Evolutionary conservation across 2,113 vertebrate genomes (phyloP).

Genomic region (Salvelinus alpinus): DNA sequence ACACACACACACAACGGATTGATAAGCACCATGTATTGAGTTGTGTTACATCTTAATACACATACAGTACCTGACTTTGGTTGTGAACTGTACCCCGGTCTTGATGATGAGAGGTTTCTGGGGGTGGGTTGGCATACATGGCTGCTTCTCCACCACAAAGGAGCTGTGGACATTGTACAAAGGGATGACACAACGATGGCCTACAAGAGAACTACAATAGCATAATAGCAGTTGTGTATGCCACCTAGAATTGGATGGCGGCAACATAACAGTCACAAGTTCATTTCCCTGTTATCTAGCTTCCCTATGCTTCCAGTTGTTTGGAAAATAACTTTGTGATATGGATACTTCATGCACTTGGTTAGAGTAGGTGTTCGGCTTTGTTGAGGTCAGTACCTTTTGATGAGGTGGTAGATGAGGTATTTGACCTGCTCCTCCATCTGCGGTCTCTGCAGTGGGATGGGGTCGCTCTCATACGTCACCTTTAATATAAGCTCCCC

Average conservation of each 20-base stretch:
- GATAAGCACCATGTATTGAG: background rate
- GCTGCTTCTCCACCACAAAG: conserved; percentile 95
- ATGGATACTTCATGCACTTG: no score
- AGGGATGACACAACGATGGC: background rate
- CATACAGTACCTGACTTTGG: conserved; percentile 86
- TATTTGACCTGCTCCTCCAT: conserved; percentile 88
- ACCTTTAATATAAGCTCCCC: conserved; percentile 89
- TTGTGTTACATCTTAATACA: background rate
- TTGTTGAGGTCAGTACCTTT: conserved; percentile 61
- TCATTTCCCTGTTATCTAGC: no score
- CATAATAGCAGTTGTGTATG: background rate
- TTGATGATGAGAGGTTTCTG: conserved; percentile 96
- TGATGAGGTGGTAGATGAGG: conserved; percentile 89
- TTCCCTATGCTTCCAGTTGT: no score
- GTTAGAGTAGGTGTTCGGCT: background rate
- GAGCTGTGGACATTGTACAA: conserved; percentile 73
- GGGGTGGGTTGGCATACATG: conserved; percentile 95
- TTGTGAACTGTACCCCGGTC: conserved; percentile 94
- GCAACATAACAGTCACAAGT: no score
- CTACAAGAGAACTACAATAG: background rate
- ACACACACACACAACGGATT: background rate
- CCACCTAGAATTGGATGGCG: background rate
- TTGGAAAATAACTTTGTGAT: no score
- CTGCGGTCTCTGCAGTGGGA: conserved; percentile 85
- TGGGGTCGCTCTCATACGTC: conserved; percentile 92